Evolutionary conservation across 2,888 invertebrate species (phyloP).

Genomic region (Strigamia crassipes): DNA sequence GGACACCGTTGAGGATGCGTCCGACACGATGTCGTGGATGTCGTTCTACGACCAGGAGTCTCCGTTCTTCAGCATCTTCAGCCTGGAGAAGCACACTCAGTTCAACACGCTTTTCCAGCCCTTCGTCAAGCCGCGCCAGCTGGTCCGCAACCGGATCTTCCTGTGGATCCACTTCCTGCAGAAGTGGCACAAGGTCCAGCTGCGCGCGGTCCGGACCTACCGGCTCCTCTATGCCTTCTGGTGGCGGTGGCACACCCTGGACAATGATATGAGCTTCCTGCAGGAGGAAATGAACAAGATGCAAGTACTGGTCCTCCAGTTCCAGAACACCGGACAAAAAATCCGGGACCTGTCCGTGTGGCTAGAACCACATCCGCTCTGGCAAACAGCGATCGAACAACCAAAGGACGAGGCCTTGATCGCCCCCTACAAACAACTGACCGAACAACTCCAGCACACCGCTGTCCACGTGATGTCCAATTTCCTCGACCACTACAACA

Average conservation of each 20-base stretch:
- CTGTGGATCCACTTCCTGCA: neutral
- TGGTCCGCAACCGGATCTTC: neutral
- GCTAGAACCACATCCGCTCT: neutral
- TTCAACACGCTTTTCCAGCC: neutral
- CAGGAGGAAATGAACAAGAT: constrained; percentile 4
- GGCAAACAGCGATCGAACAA: neutral
- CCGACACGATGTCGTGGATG: neutral
- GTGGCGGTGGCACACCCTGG: neutral
- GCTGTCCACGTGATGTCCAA: neutral
- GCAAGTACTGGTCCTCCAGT: neutral
- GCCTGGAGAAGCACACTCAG: neutral
- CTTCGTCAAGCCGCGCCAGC: neutral
- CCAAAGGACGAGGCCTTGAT: neutral
- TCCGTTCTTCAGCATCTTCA: neutral
- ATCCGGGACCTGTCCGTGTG: neutral
- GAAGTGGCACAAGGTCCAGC: constrained; percentile 7
- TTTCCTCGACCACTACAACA: neutral
- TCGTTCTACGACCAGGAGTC: constrained; percentile 2
- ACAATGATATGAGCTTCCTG: neutral
- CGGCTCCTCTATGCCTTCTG: neutral
- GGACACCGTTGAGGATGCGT: neutral
- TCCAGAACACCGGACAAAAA: neutral
- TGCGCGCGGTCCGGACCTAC: neutral
- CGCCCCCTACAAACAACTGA: neutral
- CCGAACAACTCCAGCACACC: neutral